Evolutionary conservation across 2,888 invertebrate species (phyloP), one percentile per base, ranked within the genome.

Genomic region (Poecilobothrus nobilitatus): DNA sequence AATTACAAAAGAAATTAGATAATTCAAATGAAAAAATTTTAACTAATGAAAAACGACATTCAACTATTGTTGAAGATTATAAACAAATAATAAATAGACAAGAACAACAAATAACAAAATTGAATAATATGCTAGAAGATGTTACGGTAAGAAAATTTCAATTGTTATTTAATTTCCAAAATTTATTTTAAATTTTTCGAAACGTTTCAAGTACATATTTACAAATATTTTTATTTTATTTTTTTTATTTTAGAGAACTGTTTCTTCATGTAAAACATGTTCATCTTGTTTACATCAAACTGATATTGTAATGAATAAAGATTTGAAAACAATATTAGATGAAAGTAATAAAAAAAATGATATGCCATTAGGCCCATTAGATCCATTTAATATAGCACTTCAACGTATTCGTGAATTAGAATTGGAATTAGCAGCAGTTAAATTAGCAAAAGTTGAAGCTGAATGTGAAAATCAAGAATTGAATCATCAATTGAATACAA

Each of bases 401-500:
- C 80, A 80, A 76, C 86, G 91, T 72, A 89, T 95, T 67, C 86
- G 95, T 4, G 96, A 95, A 79, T 83, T 99, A 21, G 99, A 99
- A 80, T 84, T 97, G 70, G 97, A 99, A 78, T 83, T 99, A 74
- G 99, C 98, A 3, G 94, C 96, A 80, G 95, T 97, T 0, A 99
- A 99, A 81, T 84, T 99, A 73, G 96, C 95, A 0, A 91, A 97
- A 73, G 99, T 98, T 7, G 97, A 99, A 83, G 94, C 96, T 1
- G 94, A 97, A 83, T 97, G 97, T 83, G 89, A 91, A 78, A 96
- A 95, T 82, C 97, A 97, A 86, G 94, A 95, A 80, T 83, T 98
- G 72, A 93, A 92, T 62, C 97, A 98, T 82, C 93, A 95, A 77
- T 83, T 97, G 68, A 90, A 91, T 76, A 86, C 92, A 0, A 90